Evolutionary conservation across 2,113 vertebrate genomes (phyloP), one percentile per base, ranked within the genome.

Genomic region (Larimichthys crocea): DNA sequence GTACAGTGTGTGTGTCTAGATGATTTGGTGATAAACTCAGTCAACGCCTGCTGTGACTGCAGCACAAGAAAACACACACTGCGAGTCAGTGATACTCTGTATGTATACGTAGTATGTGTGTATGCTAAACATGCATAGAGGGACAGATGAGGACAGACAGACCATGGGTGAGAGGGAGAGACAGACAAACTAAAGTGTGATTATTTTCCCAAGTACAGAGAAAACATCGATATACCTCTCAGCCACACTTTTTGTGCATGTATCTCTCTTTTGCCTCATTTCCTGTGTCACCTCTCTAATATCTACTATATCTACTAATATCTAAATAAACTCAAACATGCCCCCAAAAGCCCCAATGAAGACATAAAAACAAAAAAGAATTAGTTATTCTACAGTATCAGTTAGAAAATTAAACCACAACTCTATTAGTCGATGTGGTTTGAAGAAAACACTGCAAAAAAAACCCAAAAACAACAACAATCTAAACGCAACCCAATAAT

Each of bases 21-120:
- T 90, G 88, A 89, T 87, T 90, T 87, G 84, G 68, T 75, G 82
- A 48, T 80, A 42, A 84, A 80, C 78, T 86, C 73, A 81, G 88
- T 86, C 83, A 79, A 59, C 14, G 73, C 83, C 83, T 89, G 87
- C 84, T 86, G 80, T 17, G 82, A 82, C 82, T 86, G 55, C 87
- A 86, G 84, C 79, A 66, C 74, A 85, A 79, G 71, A 88, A 91
- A 86, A 85, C 71, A 92, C 87, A 83, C 74, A 65, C 59, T 75
- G 82, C 48, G 80, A 55, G 46, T 68, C 1, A 2, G 52, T 67
- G 77, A 83, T 86, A 72, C 66, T 40, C 0, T 46, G 10, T 53
- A 12, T 24, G 48, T 35, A 17, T 62, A 48, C 83, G 19, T 15
- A n/a, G 61, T 65, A 16, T 76, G 40, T 59, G 74, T 64, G 61